Percentiles rank a stretch among this genome's conserved stretches.
These are phyloP conservation scores for Diadema setosum DNA, from an alignment of 35 echinoderm and acorn worm genomes.

Conservation along the genomic window DNA sequence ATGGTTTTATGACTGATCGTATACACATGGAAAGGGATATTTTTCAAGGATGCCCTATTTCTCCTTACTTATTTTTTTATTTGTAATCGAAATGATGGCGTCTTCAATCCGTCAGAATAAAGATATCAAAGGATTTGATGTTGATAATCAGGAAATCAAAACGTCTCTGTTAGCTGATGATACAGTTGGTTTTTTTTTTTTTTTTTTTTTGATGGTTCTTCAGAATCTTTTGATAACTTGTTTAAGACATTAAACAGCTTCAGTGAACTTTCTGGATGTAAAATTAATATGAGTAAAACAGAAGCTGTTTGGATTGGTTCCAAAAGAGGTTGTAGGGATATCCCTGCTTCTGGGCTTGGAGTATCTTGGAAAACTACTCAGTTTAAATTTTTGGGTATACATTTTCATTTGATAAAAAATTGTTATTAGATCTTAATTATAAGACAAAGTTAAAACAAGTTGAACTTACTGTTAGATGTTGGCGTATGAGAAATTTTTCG, in stretches of 20 bases:
- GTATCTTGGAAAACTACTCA: not conserved
- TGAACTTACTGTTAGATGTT: not conserved
- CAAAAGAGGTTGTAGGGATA: not conserved
- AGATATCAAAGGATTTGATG: not conserved
- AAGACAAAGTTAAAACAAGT: constrained; percentile 18
- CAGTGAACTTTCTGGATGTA: not conserved
- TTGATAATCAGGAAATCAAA: not conserved
- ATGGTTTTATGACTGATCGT: not conserved
- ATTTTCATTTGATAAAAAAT: not conserved
- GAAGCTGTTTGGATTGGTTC: constrained; percentile 17
- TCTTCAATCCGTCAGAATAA: not conserved
- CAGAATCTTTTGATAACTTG: not conserved
- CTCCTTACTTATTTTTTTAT: constrained; percentile 11
- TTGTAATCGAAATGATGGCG: not conserved
- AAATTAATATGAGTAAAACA: constrained; percentile 9
- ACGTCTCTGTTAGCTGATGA: constrained; percentile 24
- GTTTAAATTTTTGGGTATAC: not conserved
- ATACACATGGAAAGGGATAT: not conserved
- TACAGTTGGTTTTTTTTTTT: not conserved
- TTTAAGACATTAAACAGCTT: not conserved
- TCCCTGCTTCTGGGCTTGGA: too few species aligned
- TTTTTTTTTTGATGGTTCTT: constrained; percentile 4
- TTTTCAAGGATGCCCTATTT: constrained; percentile 11
- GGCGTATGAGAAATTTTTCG: too few species aligned
- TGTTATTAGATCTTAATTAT: constrained; percentile 1